These are phyloP conservation scores for Cabera pusaria DNA, from an alignment of 2,888 invertebrate genomes.

Conservation along the genomic window DNA sequence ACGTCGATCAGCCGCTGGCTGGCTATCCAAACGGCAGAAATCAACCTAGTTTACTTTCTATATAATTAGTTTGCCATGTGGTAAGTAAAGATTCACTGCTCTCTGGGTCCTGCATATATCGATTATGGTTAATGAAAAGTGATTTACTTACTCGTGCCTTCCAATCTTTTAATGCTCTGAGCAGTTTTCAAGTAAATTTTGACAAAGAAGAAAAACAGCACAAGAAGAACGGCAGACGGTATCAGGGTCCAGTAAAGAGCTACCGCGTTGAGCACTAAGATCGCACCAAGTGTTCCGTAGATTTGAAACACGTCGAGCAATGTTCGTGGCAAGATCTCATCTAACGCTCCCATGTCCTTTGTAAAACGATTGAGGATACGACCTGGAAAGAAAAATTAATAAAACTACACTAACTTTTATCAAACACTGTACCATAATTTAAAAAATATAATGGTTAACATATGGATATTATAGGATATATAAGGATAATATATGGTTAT, in stretches of 20 bases:
- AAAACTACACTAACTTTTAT: no score
- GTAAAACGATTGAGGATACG: slow-evolving; percentile 91
- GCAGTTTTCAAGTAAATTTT: slow-evolving; percentile 87
- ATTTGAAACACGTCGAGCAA: slow-evolving; percentile 86
- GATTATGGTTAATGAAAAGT: not conserved
- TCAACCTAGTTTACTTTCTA: no score
- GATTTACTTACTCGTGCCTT: slow-evolving; percentile 82
- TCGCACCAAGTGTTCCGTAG: slow-evolving; percentile 74
- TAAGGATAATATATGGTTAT: no score
- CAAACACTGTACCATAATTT: no score
- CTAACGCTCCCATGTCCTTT: slow-evolving; percentile 92
- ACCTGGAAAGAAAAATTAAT: no score
- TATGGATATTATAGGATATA: no score
- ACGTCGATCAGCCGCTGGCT: no score
- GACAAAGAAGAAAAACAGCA: slow-evolving; percentile 84
- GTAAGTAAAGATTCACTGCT: no score
- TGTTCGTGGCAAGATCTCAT: slow-evolving; percentile 89
- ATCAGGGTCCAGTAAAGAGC: slow-evolving; percentile 84
- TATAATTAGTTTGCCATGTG: no score
- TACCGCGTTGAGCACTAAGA: slow-evolving; percentile 84
- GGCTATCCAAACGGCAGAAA: no score
- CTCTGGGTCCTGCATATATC: no score
- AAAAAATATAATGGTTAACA: no score
- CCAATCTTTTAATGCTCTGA: slow-evolving; percentile 86
- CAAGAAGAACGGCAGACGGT: slow-evolving; percentile 81